Conservation (phyloP, 1,140 invertebrate genomes). For the Atopsyche davidsoni region DNA sequence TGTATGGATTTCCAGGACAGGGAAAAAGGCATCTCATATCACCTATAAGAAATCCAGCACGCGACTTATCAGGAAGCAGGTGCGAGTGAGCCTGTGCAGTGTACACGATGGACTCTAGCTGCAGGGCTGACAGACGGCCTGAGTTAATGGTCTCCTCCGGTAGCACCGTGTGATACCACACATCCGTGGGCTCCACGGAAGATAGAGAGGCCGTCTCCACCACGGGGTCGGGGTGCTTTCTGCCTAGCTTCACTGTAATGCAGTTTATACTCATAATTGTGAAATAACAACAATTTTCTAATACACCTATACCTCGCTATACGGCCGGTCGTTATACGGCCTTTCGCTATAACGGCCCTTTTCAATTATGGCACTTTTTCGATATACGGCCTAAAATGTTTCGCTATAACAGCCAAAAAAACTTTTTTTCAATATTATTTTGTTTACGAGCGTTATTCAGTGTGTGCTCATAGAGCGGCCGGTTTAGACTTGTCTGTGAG, state of each 20-base stretch:
- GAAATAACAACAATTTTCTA: slow-evolving; percentile 5
- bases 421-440: no score
- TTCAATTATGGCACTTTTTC: no score
- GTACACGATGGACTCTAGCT: slow-evolving; percentile 95
- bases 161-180: slow-evolving; percentile 83
- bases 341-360: no score
- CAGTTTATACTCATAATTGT: slow-evolving; percentile 1
- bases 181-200: slow-evolving; percentile 91
- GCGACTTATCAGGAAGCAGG: slow-evolving; percentile 79
- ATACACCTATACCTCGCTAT: no score
- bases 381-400: no score
- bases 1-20: no score
- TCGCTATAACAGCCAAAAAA: no score
- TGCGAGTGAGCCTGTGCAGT: slow-evolving; percentile 94
- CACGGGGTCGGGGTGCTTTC: slow-evolving; percentile 97
- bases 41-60: slow-evolving; percentile 95
- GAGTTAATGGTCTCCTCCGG: slow-evolving; percentile 80
- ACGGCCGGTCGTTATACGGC: no score
- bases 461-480: no score
- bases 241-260: slow-evolving; percentile 80
- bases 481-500: no score
- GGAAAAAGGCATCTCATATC: no score
- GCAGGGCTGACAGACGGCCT: slow-evolving; percentile 87
- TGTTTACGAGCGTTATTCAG: no score
- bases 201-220: slow-evolving; percentile 97